Percentiles rank a stretch among this genome's conserved stretches.
Evolutionary conservation across 2,888 invertebrate genomes (phyloP).

Genomic region (Imbricaverruca yamaguchii): DNA sequence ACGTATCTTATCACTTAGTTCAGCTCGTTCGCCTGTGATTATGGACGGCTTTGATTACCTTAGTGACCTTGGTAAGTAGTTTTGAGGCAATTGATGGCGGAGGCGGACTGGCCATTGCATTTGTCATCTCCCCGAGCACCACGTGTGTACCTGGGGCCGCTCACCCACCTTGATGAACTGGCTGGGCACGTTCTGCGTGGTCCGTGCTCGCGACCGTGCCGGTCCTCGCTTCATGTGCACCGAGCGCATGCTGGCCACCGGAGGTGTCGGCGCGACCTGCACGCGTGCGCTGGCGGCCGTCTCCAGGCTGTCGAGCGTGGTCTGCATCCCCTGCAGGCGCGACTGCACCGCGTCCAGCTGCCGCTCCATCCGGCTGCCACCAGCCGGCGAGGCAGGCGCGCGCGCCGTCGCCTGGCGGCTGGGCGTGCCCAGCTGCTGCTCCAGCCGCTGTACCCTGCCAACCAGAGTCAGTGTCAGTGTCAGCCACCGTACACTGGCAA

Average conservation of each 20-base stretch:
- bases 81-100: too few species aligned
- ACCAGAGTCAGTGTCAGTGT: too few species aligned
- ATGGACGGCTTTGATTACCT: too few species aligned
- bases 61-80: too few species aligned
- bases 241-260: neutral
- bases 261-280: neutral
- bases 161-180: neutral
- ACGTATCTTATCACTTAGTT: too few species aligned
- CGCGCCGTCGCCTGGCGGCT: conserved; percentile 18
- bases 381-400: neutral
- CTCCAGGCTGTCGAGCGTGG: neutral
- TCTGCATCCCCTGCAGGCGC: neutral
- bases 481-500: too few species aligned
- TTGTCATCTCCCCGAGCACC: too few species aligned
- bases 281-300: neutral
- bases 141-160: too few species aligned
- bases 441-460: conserved; percentile 30
- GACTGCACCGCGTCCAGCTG: neutral
- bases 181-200: neutral
- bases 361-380: neutral
- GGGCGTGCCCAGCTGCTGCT: conserved; percentile 30
- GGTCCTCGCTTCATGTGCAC: neutral
- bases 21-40: too few species aligned
- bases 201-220: neutral
- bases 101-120: too few species aligned